phyloP scores from a whole-genome alignment of 1,140 invertebrate species.

The Ceratitis capitata region DNA sequence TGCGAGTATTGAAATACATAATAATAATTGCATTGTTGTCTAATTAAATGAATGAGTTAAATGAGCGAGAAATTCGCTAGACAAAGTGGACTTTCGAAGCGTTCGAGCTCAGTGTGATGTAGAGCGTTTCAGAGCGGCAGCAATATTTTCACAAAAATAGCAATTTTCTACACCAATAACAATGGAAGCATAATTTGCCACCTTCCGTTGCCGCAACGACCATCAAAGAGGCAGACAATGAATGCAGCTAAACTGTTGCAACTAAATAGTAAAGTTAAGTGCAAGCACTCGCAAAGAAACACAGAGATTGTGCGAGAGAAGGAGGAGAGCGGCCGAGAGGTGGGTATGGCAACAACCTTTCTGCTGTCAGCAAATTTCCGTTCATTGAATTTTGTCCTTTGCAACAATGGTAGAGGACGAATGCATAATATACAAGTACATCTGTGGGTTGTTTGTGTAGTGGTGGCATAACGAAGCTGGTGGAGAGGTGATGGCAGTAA shows the following conservation, averaged over 20 bases:
- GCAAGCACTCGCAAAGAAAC: not conserved
- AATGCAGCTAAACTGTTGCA: not conserved
- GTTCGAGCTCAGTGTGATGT: not conserved
- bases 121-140: too few relatives aligned
- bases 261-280: not conserved
- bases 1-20: too few relatives aligned
- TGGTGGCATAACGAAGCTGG: too few relatives aligned
- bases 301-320: not conserved
- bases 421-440: conserved; percentile 53
- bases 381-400: conserved; percentile 61
- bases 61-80: not conserved
- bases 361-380: conserved; percentile 34
- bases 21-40: not conserved
- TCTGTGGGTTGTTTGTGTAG: not conserved
- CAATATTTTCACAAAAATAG: not conserved
- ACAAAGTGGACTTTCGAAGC: not conserved
- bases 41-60: not conserved
- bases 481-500: not conserved
- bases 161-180: not conserved
- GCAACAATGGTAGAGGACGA: conserved; percentile 56
- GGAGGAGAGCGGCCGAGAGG: too few relatives aligned
- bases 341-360: conserved; percentile 28
- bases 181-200: not conserved
- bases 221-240: too few relatives aligned
- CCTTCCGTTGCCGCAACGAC: not conserved